A percentile compares a stretch with the other conserved stretches of the same genome.
These are phyloP conservation scores for Pyxicephalus adspersus DNA, from an alignment of 2,113 vertebrate genomes.

Conservation along the genomic window DNA sequence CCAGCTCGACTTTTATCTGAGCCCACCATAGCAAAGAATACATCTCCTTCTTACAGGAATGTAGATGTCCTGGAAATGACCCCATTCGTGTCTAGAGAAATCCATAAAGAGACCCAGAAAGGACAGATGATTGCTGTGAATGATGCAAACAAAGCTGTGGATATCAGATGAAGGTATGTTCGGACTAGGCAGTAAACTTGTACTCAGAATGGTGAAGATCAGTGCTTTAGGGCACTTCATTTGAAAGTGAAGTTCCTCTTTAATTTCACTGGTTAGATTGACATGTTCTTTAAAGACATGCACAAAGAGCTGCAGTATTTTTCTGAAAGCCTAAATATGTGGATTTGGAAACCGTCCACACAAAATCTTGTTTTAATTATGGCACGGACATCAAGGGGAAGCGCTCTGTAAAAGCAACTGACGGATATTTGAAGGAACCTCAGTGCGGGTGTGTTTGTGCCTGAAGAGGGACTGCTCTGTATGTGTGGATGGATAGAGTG, in stretches of 20 bases:
- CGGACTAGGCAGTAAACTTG: no score
- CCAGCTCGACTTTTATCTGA: no score
- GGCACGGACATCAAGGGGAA: conserved; percentile 26
- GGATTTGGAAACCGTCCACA: conserved; percentile 35
- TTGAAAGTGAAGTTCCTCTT: neutral
- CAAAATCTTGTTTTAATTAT: conserved; percentile 53
- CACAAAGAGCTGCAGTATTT: neutral
- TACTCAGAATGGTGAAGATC: no score
- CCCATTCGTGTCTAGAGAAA: no score
- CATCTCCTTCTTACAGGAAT: no score
- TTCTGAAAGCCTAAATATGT: conserved; percentile 4
- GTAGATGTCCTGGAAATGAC: no score
- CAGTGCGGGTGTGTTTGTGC: conserved; percentile 40
- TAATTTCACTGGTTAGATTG: neutral
- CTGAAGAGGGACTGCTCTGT: conserved; percentile 21
- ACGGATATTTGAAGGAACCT: conserved; percentile 35
- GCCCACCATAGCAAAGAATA: no score
- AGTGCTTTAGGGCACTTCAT: no score
- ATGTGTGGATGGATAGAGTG: conserved; percentile 42
- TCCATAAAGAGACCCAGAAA: no score
- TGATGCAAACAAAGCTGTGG: no score
- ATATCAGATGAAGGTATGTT: no score
- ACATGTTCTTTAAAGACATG: neutral
- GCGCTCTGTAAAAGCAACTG: conserved; percentile 25
- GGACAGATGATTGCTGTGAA: no score